Base-by-base conservation (phyloP, 2,888 invertebrate species). In the Scaeva pyrastri region DNA sequence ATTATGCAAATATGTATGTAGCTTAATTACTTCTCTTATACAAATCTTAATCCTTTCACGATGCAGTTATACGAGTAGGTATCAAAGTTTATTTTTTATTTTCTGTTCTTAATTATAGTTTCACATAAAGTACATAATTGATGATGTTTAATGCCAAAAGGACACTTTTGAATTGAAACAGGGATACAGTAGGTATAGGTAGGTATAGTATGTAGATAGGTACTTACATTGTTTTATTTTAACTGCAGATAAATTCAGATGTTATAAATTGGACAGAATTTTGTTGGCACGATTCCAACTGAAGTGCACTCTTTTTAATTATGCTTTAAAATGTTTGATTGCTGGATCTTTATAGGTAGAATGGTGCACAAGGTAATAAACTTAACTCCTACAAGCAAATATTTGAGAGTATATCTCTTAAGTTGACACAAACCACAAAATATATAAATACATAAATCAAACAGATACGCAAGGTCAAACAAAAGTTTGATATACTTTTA, bases 401-500 rank as follows among this genome's bases (percentile, higher is more conserved):
- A 36, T 58, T 8, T 39, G 6, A 6, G 50, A 19, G 14, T 19
- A 58, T 48, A 3, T 50, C 26, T 6, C 31, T 31, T 31, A 5
- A 50, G n/a, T 64, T 39, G 36, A 68, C 66, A 68, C 66, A 68
- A 68, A 68, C 66, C 36, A 50, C 48, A 50, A 66, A 45, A 48
- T 31, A 36, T 48, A 48, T 26, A 66, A 66, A 64, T 31, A n/a
- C n/a, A n/a, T 31, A 31, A 50, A 50, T 48, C 36, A 4, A 66
- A 52, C 23, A 52, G 41, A 60, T 55, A 55, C 72, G 68, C 85
- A 85, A 76, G 80, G 76, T 71, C 85, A 76, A 62, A 76, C 45
- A 31, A 36, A 68, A 76, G 19, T 16, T 50, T 45, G 45, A 45
- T 68, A 68, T 21, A 48, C 21, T 48, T 58, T 36, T 45, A 43